These are phyloP conservation scores for Microtus pennsylvanicus DNA, from an alignment of 2,113 vertebrate species.

Conservation along the genomic window DNA sequence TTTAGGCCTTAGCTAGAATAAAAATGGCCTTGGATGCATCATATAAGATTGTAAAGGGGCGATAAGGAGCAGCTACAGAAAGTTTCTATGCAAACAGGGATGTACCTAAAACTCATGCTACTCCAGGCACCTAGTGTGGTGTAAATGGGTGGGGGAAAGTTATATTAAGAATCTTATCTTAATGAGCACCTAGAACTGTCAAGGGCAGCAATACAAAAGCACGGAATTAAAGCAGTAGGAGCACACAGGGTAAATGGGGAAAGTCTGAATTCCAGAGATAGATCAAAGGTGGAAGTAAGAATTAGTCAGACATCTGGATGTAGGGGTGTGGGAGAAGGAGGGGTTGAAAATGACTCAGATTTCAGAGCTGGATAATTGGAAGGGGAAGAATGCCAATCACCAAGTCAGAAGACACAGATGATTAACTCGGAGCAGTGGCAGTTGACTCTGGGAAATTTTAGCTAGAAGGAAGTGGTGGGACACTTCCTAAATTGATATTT, in stretches of 20 bases:
- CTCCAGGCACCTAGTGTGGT: not conserved
- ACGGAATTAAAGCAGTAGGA: not conserved
- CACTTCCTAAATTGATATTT: not conserved
- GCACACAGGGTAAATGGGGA: not conserved
- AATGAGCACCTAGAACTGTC: not conserved
- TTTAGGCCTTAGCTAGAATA: not conserved
- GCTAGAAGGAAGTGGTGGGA: not conserved
- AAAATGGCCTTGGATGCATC: not conserved
- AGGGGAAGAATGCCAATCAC: not conserved
- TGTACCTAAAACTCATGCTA: not conserved
- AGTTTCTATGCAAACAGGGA: not conserved
- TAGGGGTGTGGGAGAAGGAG: constrained; percentile 30
- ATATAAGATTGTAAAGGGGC: not conserved
- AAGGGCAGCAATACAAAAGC: not conserved
- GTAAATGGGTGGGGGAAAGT: not conserved
- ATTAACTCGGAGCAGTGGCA: not conserved
- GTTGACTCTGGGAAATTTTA: not conserved
- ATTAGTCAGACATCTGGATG: constrained; percentile 64
- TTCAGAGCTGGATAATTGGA: not conserved
- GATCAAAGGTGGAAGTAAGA: constrained; percentile 30
- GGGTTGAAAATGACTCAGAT: constrained; percentile 53
- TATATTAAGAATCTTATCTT: not conserved
- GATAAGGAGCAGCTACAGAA: not conserved
- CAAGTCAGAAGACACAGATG: not conserved
- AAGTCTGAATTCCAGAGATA: not conserved